Conservation (phyloP, 2,888 invertebrate species). For the Caenorhabditis sp. region DNA sequence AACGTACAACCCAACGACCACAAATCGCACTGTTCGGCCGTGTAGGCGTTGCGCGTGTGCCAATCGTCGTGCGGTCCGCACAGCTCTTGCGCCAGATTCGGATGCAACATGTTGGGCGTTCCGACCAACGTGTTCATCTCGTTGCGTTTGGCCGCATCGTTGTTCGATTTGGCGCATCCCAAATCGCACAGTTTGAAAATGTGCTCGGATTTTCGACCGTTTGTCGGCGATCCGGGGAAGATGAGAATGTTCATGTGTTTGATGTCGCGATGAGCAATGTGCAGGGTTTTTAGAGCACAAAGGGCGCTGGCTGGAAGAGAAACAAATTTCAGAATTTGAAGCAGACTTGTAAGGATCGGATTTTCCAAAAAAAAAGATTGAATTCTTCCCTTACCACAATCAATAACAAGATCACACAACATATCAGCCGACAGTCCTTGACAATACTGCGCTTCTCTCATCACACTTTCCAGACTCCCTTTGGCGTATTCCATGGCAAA, state of each 20-base stretch:
- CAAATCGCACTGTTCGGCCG: slow-evolving; percentile 39
- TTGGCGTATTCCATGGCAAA: slow-evolving; percentile 46
- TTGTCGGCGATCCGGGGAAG: slow-evolving; percentile 29
- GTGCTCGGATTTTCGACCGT: slow-evolving; percentile 26
- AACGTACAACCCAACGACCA: slow-evolving; percentile 50
- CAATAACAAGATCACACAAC: slow-evolving; percentile 36
- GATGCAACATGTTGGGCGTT: slow-evolving; percentile 42
- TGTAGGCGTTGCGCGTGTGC: slow-evolving; percentile 27
- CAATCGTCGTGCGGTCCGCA: slow-evolving; percentile 16
- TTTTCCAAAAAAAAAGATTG: neutral
- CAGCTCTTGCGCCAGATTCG: slow-evolving; percentile 27
- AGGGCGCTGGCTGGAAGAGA: slow-evolving; percentile 33
- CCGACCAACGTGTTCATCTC: slow-evolving; percentile 49
- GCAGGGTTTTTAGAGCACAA: slow-evolving; percentile 19
- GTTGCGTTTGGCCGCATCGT: slow-evolving; percentile 3
- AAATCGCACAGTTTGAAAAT: slow-evolving; percentile 51
- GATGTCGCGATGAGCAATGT: slow-evolving; percentile 48
- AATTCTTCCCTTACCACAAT: slow-evolving; percentile 33
- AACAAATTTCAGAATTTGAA: neutral
- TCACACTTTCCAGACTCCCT: slow-evolving; percentile 32
- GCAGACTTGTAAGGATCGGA: too few relatives aligned
- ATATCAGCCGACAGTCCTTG: slow-evolving; percentile 28
- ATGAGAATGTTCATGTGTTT: slow-evolving; percentile 48
- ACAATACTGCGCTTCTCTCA: slow-evolving; percentile 27
- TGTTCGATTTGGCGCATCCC: slow-evolving; percentile 26